Base-by-base conservation (phyloP, 2,113 vertebrate genomes). In the Microcebus murinus region DNA sequence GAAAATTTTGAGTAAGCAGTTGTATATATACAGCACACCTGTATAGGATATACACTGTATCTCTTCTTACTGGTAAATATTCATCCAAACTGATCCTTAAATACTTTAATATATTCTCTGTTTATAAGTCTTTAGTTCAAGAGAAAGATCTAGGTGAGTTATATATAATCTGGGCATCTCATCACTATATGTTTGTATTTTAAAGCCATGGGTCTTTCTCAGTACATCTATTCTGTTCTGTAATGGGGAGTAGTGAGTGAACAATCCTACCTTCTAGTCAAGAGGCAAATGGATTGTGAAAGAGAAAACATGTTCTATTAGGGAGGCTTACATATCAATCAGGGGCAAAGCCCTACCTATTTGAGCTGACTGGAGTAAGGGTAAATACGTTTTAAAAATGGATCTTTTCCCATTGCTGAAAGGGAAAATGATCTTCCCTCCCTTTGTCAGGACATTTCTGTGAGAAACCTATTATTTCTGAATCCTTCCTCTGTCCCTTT, bases 11-110 rank as follows among this genome's bases (percentile, higher is more conserved):
- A 52, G 31, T 83, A 91, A 42, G 14, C 13, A 83, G n/a, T 77
- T 84, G 5, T n/a, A 94, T 79, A 48, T 68, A 77, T 65, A 71
- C 0, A 63, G 34, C 50, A 80, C 21, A 90, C n/a, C 8, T 45
- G 1, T 50, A 31, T 82, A 42, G 14, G 8, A 31, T 50, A 45
- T 3, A 67, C 48, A 13, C 5, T 67, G 21, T 85, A 4, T 86
- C 48, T 87, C 68, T 90, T 95, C 50, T 86, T 57, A 86, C 63
- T 82, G n/a, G 18, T 27, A n/a, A 87, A 73, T 93, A 50, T 15
- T 13, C 12, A 81, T 83, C 34, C 9, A 90, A 45, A 67, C 29
- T 45, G 15, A 67, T 61, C 27, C 63, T 92, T 65, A 48, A 81
- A 73, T 90, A 80, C 55, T 90, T 81, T 81, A 31, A 82, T 76